phyloP scores from a whole-genome alignment of 2,797 vertebrate genomes.

The Poeciliopsis paucimaculata region DNA sequence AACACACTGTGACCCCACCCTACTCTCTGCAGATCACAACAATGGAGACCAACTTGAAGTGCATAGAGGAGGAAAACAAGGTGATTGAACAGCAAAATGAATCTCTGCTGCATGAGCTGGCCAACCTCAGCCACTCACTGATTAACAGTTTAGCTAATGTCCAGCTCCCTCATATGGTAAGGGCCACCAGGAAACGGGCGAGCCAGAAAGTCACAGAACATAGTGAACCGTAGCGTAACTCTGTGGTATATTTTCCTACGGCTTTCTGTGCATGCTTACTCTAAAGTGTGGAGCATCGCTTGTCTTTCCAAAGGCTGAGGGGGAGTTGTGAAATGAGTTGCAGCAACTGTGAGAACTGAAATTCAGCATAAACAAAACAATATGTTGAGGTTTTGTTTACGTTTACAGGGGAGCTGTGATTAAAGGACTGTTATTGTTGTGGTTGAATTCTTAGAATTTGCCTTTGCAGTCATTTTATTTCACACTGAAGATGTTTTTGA shows the following conservation, averaged over 20 bases:
- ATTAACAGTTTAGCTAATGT: slow-evolving; percentile 99
- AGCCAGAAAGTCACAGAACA: slow-evolving; percentile 78
- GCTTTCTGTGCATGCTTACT: slow-evolving; percentile 61
- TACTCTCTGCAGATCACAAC: slow-evolving; percentile 90
- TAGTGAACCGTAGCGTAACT: slow-evolving; percentile 50
- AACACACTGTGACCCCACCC: slow-evolving; percentile 9
- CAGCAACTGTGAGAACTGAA: slow-evolving; percentile 24
- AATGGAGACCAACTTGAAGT: slow-evolving; percentile 99
- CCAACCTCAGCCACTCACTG: slow-evolving; percentile 97
- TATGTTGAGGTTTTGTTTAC: slow-evolving; percentile 23
- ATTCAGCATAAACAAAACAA: slow-evolving; percentile 6
- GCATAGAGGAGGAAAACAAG: slow-evolving; percentile 99
- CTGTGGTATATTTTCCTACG: slow-evolving; percentile 39
- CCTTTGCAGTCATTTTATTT: slow-evolving; percentile 13
- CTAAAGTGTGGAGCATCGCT: slow-evolving; percentile 48
- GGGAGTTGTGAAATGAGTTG: slow-evolving; percentile 53
- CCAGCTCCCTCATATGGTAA: slow-evolving; percentile 99
- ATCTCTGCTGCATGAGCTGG: slow-evolving; percentile 97
- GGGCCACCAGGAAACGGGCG: slow-evolving; percentile 80
- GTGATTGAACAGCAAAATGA: slow-evolving; percentile 99
- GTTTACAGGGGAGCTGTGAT: slow-evolving; percentile 8
- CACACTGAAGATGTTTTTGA: background rate
- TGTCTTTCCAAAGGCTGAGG: slow-evolving; percentile 60
- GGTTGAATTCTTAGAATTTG: background rate
- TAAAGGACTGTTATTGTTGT: background rate